A percentile compares a stretch with the other conserved stretches of the same genome.
Evolutionary conservation across 2,797 vertebrate genomes (phyloP).

Genomic region (Ptychobarbus kaznakovi): DNA sequence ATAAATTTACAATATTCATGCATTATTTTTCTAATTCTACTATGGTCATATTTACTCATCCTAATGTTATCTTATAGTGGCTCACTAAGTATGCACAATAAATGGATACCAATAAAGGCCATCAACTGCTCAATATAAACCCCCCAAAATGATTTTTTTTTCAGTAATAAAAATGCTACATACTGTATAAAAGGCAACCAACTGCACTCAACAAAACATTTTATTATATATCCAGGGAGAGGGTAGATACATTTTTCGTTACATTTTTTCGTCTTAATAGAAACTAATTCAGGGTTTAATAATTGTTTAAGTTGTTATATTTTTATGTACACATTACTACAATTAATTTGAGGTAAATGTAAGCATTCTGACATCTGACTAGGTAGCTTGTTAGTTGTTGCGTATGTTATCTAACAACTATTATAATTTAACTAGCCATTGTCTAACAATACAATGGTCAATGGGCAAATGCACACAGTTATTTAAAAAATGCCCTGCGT

Average conservation of each 20-base stretch:
- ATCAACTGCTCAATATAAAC: not conserved
- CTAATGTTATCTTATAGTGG: not conserved
- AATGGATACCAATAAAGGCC: not conserved
- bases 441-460: not conserved
- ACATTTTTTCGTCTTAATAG: too few species aligned
- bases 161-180: not conserved
- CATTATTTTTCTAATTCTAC: not conserved
- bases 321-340: not conserved
- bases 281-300: not conserved
- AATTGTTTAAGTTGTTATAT: not conserved
- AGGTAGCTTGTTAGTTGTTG: not conserved
- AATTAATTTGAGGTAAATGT: not conserved
- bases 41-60: not conserved
- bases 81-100: not conserved
- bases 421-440: not conserved
- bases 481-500: not conserved
- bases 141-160: too few species aligned
- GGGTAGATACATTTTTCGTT: not conserved
- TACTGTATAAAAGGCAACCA: not conserved
- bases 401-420: not conserved
- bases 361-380: not conserved
- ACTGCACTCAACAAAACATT: too few species aligned
- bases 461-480: not conserved
- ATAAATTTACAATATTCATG: not conserved
- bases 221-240: not conserved